Evolutionary conservation across 2,888 invertebrate genomes (phyloP).

Genomic region (Brachypalpus laphriformis): DNA sequence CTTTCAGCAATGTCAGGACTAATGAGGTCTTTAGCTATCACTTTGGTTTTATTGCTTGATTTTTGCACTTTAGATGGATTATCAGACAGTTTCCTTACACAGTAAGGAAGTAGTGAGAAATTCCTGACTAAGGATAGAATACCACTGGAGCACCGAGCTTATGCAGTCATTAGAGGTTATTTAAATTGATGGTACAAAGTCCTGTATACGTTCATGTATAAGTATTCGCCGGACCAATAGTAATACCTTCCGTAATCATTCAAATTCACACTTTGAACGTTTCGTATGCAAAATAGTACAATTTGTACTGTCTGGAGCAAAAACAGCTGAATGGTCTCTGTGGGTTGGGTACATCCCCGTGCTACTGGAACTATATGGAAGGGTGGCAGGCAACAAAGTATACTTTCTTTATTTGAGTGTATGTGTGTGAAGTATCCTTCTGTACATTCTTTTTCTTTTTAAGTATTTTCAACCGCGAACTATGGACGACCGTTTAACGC

Average conservation of each 20-base stretch:
- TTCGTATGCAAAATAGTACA: conserved; percentile 42
- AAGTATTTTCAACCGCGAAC: conserved; percentile 34
- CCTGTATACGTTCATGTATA: conserved; percentile 3
- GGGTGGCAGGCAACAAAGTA: conserved; percentile 44
- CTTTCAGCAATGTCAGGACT: conserved; percentile 34
- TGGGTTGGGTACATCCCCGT: conserved; percentile 2
- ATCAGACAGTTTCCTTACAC: neutral
- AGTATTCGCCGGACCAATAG: conserved; percentile 16
- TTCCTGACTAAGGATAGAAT: conserved; percentile 4
- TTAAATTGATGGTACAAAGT: conserved; percentile 44
- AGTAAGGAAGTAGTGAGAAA: neutral
- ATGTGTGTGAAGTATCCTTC: conserved; percentile 3
- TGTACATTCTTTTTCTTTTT: conserved; percentile 35
- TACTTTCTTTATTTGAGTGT: conserved; percentile 18
- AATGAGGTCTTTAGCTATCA: conserved; percentile 65
- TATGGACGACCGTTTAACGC: conserved; percentile 29
- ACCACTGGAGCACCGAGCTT: conserved; percentile 19
- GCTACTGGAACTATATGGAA: conserved; percentile 18
- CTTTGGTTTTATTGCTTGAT: conserved; percentile 27
- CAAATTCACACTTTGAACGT: conserved; percentile 57
- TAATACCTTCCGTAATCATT: conserved; percentile 50
- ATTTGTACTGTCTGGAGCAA: conserved; percentile 24
- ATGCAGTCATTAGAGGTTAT: conserved; percentile 54
- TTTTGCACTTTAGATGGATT: conserved; percentile 36
- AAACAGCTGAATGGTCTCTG: conserved; percentile 10